Evolutionary conservation across 2,888 invertebrate species (phyloP), one percentile per base, ranked within the genome.

Genomic region (Danaus chrysippus): DNA sequence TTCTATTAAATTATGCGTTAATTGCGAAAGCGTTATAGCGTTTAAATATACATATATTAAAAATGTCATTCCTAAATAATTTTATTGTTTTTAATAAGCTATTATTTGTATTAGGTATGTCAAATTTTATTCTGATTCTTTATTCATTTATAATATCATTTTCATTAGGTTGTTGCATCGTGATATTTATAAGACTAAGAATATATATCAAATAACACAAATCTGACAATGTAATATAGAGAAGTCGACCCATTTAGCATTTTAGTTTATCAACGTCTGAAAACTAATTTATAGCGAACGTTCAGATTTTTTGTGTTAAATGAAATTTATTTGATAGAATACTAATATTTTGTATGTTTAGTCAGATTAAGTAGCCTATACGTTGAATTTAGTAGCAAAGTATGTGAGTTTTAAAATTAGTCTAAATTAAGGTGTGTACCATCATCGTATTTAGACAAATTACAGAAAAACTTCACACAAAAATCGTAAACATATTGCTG

Each of bases 161-260:
- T 23, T 23, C 23, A 3, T 23, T 34, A 8, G 6, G 8, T 34
- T 34, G 23, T 34, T 34, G 8, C 8, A 8, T 34, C 23, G 8
- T 34, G 23, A 34, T 0, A 23, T 23, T 23, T 23, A 3, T 3
- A 23, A 3, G 23, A 23, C 23, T 23, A 46, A 46, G 13, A 1
- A 46, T n/a, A 49, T 49, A 17, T 49, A 17, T 17, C n/a, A 17
- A 10, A 8, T 10, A 15, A 9, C 17, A 15, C 12, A 10, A n/a
- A 17, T 17, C 17, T 9, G 17, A 49, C 17, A 49, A 17, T 17
- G 17, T 1, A 17, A 49, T 49, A 49, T 49, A 17, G 3, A 49
- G 15, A 17, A 17, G 70, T 72, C 68, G 66, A 68, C 73, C 67
- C 75, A 75, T 78, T 71, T 71, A 69, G 70, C 75, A 71, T 63